Percentiles rank a stretch among this genome's conserved stretches.
Conservation (phyloP, 1,140 invertebrate genomes). For the Orchestia grillus region DNA sequence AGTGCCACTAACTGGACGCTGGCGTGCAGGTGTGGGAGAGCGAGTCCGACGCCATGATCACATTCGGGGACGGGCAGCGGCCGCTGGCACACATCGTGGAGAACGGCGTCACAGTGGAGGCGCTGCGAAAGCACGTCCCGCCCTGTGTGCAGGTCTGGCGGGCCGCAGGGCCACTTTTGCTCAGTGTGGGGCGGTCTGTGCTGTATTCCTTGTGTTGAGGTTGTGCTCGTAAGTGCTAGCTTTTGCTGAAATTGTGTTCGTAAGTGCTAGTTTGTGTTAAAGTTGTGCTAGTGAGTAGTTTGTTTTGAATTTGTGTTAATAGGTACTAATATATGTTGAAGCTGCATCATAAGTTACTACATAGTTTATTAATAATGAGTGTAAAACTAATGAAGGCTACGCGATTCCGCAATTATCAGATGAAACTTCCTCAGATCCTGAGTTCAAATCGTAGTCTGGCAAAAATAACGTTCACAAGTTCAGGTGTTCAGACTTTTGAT, state of each 20-base stretch:
- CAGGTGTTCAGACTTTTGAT: not conserved
- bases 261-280: not conserved
- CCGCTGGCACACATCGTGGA: constrained; percentile 94
- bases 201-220: not conserved
- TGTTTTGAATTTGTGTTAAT: no score
- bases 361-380: no score
- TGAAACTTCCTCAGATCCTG: no score
- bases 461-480: not conserved
- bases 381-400: no score
- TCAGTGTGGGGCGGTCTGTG: not conserved
- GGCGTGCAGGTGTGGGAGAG: constrained; percentile 87
- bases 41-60: constrained; percentile 87
- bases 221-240: not conserved
- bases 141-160: constrained; percentile 60
- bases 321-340: no score
- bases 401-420: no score
- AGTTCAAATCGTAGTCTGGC: not conserved
- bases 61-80: constrained; percentile 83
- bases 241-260: not conserved
- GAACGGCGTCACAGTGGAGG: constrained; percentile 87
- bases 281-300: not conserved
- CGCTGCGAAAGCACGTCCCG: constrained; percentile 76
- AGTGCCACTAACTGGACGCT: no score
- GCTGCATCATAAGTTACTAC: no score
- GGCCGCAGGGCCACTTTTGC: not conserved